Evolutionary conservation across 2,888 invertebrate genomes (phyloP).

Genomic region (Copidosoma aretas): DNA sequence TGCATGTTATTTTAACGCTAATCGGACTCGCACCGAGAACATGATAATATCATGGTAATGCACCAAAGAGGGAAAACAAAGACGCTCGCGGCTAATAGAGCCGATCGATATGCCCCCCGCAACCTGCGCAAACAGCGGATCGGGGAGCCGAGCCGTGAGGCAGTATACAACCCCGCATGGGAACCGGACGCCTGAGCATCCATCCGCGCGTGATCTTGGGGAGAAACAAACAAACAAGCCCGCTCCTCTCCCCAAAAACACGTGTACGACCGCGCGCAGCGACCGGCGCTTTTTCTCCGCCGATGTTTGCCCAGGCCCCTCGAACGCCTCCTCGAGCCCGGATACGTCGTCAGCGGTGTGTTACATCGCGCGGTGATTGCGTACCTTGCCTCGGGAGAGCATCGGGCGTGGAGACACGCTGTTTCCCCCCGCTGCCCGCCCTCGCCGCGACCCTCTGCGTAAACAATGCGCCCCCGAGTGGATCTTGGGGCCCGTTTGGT

Average conservation of each 20-base stretch:
- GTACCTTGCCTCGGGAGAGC: no score
- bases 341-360: conserved; percentile 1
- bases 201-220: conserved; percentile 45
- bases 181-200: neutral
- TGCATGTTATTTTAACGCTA: neutral
- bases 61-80: neutral
- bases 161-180: neutral
- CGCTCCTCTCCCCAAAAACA: conserved; percentile 45
- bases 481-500: neutral
- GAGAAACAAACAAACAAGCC: conserved; percentile 49
- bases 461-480: conserved; percentile 22
- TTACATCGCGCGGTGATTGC: conserved; percentile 13
- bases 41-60: neutral
- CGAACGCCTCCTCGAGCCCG: conserved; percentile 5
- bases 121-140: neutral
- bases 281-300: conserved; percentile 16
- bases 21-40: no score
- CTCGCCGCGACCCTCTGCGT: conserved; percentile 22
- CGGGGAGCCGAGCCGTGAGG: neutral
- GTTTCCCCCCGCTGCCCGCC: no score
- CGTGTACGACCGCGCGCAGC: no score
- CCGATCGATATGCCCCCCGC: neutral
- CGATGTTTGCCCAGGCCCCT: conserved; percentile 32
- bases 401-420: neutral
- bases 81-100: neutral